Conservation (phyloP, 92 coral and sea anemone genomes). For the Palythoa caribaeorum region DNA sequence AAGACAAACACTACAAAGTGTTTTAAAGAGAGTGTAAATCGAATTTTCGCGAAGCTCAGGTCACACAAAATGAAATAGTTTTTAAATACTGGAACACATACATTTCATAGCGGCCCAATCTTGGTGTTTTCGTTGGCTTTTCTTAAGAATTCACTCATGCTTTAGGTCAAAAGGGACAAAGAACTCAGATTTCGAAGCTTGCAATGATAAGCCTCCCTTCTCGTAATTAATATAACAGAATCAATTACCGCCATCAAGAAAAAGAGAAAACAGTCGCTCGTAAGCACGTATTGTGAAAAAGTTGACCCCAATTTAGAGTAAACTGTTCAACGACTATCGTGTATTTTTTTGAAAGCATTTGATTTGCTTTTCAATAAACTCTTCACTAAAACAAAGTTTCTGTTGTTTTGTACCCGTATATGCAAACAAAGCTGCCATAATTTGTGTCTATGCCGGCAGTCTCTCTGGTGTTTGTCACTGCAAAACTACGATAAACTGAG, state of each 20-base stretch:
- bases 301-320: slow-evolving; percentile 70
- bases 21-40: slow-evolving; percentile 48
- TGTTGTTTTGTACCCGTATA: slow-evolving; percentile 28
- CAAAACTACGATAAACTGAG: slow-evolving; percentile 62
- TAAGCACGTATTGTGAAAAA: slow-evolving; percentile 57
- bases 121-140: not conserved
- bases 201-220: slow-evolving; percentile 30
- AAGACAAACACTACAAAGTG: slow-evolving; percentile 46
- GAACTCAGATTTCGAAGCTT: slow-evolving; percentile 28
- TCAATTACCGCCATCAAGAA: slow-evolving; percentile 70
- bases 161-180: slow-evolving; percentile 29
- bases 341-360: slow-evolving; percentile 34
- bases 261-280: slow-evolving; percentile 51
- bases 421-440: slow-evolving; percentile 17
- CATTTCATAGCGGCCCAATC: slow-evolving; percentile 29
- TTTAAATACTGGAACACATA: slow-evolving; percentile 7
- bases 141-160: slow-evolving; percentile 11
- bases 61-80: not conserved
- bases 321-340: slow-evolving; percentile 10
- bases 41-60: slow-evolving; percentile 29
- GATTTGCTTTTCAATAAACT: slow-evolving; percentile 48
- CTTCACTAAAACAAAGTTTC: slow-evolving; percentile 31
- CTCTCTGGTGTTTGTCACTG: slow-evolving; percentile 26
- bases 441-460: slow-evolving; percentile 9
- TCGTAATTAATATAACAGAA: slow-evolving; percentile 67